Conservation (phyloP, 2,113 vertebrate genomes). For the Atherinomorus stipes region DNA sequence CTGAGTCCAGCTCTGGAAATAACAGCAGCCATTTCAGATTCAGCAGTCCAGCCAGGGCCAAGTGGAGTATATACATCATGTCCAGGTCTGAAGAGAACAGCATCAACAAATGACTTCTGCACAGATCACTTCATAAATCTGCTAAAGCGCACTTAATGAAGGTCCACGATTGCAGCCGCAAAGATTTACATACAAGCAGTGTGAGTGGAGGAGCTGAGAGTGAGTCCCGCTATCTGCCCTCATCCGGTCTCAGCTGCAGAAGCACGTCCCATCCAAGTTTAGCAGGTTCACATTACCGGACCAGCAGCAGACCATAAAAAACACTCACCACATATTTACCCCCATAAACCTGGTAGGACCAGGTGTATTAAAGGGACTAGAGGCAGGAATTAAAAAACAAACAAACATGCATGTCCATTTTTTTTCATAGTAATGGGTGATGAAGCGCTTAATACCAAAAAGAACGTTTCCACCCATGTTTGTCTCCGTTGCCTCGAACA, state of each 20-base stretch:
- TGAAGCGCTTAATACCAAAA: too few species aligned
- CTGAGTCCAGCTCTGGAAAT: slow-evolving; percentile 52
- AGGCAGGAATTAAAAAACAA: too few species aligned
- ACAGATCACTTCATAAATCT: slow-evolving; percentile 85
- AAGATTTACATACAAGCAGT: slow-evolving; percentile 81
- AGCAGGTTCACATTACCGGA: slow-evolving; percentile 68
- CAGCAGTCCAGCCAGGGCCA: slow-evolving; percentile 74
- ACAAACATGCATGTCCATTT: too few species aligned
- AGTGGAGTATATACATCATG: slow-evolving; percentile 83
- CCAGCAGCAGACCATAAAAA: slow-evolving; percentile 25
- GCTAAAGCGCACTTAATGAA: slow-evolving; percentile 80
- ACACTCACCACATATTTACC: slow-evolving; percentile 44
- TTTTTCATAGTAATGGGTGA: too few species aligned
- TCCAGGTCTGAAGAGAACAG: slow-evolving; percentile 71
- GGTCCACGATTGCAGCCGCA: slow-evolving; percentile 62
- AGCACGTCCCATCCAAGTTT: slow-evolving; percentile 51
- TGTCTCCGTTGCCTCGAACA: too few species aligned
- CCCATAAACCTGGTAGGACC: neutral
- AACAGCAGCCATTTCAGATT: slow-evolving; percentile 63
- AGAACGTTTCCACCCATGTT: too few species aligned
- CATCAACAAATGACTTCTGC: slow-evolving; percentile 76
- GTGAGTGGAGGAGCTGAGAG: slow-evolving; percentile 68
- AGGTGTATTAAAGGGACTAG: too few species aligned
- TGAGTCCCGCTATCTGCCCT: slow-evolving; percentile 70
- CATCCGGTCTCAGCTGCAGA: slow-evolving; percentile 64